These are phyloP conservation scores for Heliconius hermathena DNA, from an alignment of 1,140 invertebrate genomes.

Conservation along the genomic window DNA sequence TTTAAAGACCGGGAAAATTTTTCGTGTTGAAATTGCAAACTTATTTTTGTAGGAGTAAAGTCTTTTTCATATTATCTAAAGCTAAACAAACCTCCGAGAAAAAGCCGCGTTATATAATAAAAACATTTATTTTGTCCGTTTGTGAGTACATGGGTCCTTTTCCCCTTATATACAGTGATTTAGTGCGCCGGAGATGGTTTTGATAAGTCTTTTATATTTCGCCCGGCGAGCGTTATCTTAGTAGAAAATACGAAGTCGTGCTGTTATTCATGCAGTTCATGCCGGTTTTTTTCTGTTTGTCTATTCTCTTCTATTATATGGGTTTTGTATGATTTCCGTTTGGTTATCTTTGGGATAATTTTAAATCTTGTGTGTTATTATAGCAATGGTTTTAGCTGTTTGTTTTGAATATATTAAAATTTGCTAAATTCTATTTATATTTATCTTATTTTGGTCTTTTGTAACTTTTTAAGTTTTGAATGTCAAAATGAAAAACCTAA, in stretches of 20 bases:
- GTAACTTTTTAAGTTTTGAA: not conserved
- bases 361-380: not conserved
- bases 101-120: conserved; percentile 80
- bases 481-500: not conserved
- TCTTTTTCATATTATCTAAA: conserved; percentile 35
- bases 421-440: too few species aligned
- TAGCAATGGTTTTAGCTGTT: not conserved
- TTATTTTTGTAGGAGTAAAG: conserved; percentile 45
- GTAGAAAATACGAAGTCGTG: conserved; percentile 69
- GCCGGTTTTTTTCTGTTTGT: conserved; percentile 38
- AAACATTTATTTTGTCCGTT: conserved; percentile 80
- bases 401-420: not conserved
- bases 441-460: not conserved
- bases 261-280: conserved; percentile 43
- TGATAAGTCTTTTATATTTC: conserved; percentile 80
- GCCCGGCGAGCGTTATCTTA: conserved; percentile 76
- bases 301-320: conserved; percentile 25
- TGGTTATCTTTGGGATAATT: not conserved
- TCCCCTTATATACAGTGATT: conserved; percentile 80
- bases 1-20: conserved; percentile 36
- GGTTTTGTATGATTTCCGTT: not conserved
- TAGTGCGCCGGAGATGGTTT: conserved; percentile 78
- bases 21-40: conserved; percentile 42
- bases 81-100: conserved; percentile 73
- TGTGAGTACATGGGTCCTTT: conserved; percentile 77